Percentiles rank a stretch among this genome's conserved stretches.
These are phyloP conservation scores for Pocillopora meandrina DNA, from an alignment of 92 coral and sea anemone genomes.

Conservation along the genomic window DNA sequence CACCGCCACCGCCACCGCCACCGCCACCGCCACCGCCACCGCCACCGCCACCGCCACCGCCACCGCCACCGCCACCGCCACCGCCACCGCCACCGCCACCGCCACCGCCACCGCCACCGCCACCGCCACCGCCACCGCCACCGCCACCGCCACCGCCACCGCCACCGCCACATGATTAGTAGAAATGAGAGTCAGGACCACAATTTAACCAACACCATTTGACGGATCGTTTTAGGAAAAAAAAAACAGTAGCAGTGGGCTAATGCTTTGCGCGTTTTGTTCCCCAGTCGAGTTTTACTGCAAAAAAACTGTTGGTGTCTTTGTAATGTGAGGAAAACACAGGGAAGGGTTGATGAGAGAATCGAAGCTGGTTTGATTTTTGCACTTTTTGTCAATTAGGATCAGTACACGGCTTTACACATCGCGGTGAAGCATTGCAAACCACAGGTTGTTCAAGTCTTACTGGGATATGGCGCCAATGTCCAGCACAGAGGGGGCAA, in stretches of 20 bases:
- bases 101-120: neutral
- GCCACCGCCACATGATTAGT: neutral
- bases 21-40: neutral
- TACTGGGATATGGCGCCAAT: conserved; percentile 95
- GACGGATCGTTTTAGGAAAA: too few species aligned
- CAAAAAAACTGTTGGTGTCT: too few species aligned
- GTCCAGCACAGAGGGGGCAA: conserved; percentile 97
- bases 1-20: neutral
- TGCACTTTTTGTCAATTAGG: conserved; percentile 44
- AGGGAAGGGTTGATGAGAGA: neutral
- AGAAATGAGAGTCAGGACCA: too few species aligned
- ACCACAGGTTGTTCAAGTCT: conserved; percentile 90
- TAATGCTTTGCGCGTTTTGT: too few species aligned
- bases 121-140: neutral
- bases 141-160: neutral
- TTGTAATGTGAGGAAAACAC: too few species aligned
- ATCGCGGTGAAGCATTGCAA: conserved; percentile 92
- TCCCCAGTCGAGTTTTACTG: too few species aligned
- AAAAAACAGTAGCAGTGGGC: too few species aligned
- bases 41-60: neutral
- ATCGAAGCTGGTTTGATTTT: neutral
- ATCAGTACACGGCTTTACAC: conserved; percentile 90
- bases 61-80: neutral
- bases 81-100: neutral
- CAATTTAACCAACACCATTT: too few species aligned